Conservation (phyloP, 2,888 invertebrate genomes). For the Spisula solida region DNA sequence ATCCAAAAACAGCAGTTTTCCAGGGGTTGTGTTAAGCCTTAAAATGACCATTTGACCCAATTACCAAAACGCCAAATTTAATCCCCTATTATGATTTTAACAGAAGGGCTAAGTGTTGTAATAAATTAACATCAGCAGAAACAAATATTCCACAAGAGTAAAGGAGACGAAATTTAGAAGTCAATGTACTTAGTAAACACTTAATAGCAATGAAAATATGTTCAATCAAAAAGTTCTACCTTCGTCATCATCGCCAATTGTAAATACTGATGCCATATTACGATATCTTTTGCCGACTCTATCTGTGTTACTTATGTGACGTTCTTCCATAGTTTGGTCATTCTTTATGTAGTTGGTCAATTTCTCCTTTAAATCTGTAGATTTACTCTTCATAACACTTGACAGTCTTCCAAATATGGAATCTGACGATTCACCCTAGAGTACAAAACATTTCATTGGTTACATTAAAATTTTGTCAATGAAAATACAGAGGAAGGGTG, state of each 20-base stretch:
- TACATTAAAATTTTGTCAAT: neutral
- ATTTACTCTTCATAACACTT: conserved; percentile 94
- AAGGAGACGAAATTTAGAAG: too few relatives aligned
- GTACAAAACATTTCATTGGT: conserved; percentile 27
- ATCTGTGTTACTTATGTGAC: conserved; percentile 94
- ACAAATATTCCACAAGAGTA: too few relatives aligned
- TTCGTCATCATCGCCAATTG: conserved; percentile 94
- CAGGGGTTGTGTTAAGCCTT: too few relatives aligned
- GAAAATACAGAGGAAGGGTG: too few relatives aligned
- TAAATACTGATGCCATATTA: conserved; percentile 96
- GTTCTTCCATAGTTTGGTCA: conserved; percentile 89
- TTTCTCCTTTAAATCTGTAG: conserved; percentile 96
- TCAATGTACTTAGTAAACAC: too few relatives aligned
- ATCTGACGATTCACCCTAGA: conserved; percentile 71
- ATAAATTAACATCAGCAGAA: too few relatives aligned
- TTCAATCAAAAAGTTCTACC: conserved; percentile 68
- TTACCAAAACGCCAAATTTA: too few relatives aligned
- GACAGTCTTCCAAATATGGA: conserved; percentile 86
- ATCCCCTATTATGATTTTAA: too few relatives aligned
- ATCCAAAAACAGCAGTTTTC: too few relatives aligned
- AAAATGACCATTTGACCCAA: too few relatives aligned
- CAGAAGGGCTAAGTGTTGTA: too few relatives aligned
- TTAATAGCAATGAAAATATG: too few relatives aligned
- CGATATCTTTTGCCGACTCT: conserved; percentile 94
- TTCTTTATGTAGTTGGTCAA: conserved; percentile 97